Base-by-base conservation (phyloP, 2,113 vertebrate species). In the Alligator sinensis region DNA sequence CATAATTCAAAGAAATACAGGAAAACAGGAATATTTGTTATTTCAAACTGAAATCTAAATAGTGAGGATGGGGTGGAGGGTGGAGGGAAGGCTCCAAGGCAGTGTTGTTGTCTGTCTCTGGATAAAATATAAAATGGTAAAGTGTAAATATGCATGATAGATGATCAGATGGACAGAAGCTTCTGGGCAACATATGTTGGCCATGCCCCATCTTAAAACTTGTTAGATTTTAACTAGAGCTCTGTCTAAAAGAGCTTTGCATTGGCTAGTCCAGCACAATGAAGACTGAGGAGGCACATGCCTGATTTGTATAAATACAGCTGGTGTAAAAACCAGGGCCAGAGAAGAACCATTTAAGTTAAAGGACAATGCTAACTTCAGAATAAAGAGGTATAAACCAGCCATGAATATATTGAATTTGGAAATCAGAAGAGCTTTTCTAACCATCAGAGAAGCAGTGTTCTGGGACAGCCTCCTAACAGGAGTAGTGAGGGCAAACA, bases 11-110 rank as follows among this genome's bases (percentile, higher is more conserved):
- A 90, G 87, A 96, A 77, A 47, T 47, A 47, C 47, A 9, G 47
- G 47, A 96, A 95, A 94, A 92, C 92, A 94, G 57, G 72, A 94
- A 62, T 30, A 84, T 94, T 96, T 93, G 88, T 96, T 94, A 94
- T 92, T 95, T 95, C 94, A 90, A 95, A 92, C 93, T 77, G 84
- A 64, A 14, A 47, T 89, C 96, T 59, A 47, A 47, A 47, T 47
- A 9, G 47, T 47, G 47, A 47, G 47, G 47, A 47, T 47, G 47
- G 47, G 47, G 47, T 47, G 47, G 47, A 47, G 47, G 47, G 47
- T 7, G 47, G 38, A 92, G 86, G 94, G 91, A 93, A 89, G 87
- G 66, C 95, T 90, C 83, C 12, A 54, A 91, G 90, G 93, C 80
- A 90, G 88, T 91, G 94, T 82, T 90, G 90, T 86, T 95, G 95